These are phyloP conservation scores for Larimichthys crocea DNA, from an alignment of 2,113 vertebrate species.

Conservation along the genomic window DNA sequence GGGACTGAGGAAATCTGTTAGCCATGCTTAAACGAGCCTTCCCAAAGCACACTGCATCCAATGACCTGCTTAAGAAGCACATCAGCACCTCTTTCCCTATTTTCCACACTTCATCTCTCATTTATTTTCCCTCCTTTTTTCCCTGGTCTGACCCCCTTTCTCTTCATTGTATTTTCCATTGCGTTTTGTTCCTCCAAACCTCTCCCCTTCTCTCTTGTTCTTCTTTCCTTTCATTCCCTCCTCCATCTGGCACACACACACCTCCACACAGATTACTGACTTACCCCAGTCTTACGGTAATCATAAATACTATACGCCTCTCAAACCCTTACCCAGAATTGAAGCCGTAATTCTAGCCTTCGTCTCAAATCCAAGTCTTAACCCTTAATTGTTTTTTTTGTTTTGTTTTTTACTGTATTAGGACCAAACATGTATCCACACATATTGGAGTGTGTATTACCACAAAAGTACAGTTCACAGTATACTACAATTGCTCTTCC, in stretches of 20 bases:
- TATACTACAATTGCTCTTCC: background rate
- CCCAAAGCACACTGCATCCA: conserved; percentile 58
- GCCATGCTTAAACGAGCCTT: conserved; percentile 73
- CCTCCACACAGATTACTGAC: background rate
- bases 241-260: background rate
- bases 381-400: background rate
- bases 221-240: background rate
- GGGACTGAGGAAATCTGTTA: conserved; percentile 76
- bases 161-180: conserved; percentile 29
- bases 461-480: background rate
- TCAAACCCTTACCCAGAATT: background rate
- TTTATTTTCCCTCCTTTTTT: conserved; percentile 55
- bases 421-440: background rate
- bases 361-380: background rate
- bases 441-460: background rate
- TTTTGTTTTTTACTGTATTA: background rate
- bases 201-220: background rate
- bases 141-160: conserved; percentile 57
- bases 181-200: conserved; percentile 35
- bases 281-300: background rate
- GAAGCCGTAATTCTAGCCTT: background rate
- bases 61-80: conserved; percentile 79
- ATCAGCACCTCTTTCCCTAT: conserved; percentile 64
- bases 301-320: background rate
- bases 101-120: conserved; percentile 68